Evolutionary conservation across 92 coral and sea anemone genomes (phyloP).

Genomic region (Pocillopora meandrina): DNA sequence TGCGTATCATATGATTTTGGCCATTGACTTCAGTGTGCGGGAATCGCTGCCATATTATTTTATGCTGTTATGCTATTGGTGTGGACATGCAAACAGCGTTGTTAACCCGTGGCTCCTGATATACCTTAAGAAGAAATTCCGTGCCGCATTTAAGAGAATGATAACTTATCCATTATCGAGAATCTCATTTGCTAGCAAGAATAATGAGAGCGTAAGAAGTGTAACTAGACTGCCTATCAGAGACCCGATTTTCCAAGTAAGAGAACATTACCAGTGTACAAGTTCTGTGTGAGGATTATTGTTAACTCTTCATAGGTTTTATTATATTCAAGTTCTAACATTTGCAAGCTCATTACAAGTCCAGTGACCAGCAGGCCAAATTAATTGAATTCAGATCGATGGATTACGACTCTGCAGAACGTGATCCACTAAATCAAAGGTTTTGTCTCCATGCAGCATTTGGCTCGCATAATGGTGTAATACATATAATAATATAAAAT

Average conservation of each 20-base stretch:
- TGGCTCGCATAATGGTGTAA: too few relatives aligned
- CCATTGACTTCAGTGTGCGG: not conserved
- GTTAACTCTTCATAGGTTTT: too few relatives aligned
- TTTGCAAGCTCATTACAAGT: too few relatives aligned
- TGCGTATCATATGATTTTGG: conserved; percentile 22
- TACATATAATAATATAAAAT: too few relatives aligned
- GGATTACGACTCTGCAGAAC: too few relatives aligned
- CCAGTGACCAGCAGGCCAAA: too few relatives aligned
- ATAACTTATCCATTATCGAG: not conserved
- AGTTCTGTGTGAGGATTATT: not conserved
- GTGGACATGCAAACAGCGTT: conserved; percentile 36
- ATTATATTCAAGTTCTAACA: too few relatives aligned
- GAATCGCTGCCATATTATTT: not conserved
- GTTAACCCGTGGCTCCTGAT: conserved; percentile 45
- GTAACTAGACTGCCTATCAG: not conserved
- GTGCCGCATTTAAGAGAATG: conserved; percentile 20
- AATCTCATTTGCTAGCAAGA: not conserved
- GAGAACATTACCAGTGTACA: not conserved
- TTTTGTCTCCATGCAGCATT: too few relatives aligned
- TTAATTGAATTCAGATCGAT: too few relatives aligned
- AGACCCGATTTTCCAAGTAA: not conserved
- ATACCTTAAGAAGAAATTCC: conserved; percentile 29
- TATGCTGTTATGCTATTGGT: conserved; percentile 19
- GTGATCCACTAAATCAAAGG: too few relatives aligned
- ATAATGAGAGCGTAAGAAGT: not conserved